Percentiles rank a stretch among this genome's conserved stretches.
Conservation (phyloP, 2,888 invertebrate species). For the Blastobasis adustella region DNA sequence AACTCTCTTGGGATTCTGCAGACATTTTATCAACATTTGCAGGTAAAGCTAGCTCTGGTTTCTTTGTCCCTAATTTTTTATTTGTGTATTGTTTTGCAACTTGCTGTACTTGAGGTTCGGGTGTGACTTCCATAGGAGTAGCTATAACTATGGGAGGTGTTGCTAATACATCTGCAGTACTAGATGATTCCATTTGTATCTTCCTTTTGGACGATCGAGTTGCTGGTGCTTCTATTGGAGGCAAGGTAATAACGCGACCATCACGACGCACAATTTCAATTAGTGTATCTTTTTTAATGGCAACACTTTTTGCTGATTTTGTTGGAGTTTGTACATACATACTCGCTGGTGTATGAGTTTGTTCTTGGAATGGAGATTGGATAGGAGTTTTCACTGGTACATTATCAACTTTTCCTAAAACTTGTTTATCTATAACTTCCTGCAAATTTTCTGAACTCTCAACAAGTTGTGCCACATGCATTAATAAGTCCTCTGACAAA, state of each 20-base stretch:
- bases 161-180: slow-evolving; percentile 20
- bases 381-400: slow-evolving; percentile 28
- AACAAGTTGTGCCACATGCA: slow-evolving; percentile 83
- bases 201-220: slow-evolving; percentile 83
- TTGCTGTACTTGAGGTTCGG: slow-evolving; percentile 41
- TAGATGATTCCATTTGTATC: slow-evolving; percentile 53
- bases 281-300: slow-evolving; percentile 65
- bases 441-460: slow-evolving; percentile 80
- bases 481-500: slow-evolving; percentile 80
- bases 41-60: slow-evolving; percentile 32
- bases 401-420: slow-evolving; percentile 65
- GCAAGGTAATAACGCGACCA: slow-evolving; percentile 84
- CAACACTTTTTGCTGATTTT: slow-evolving; percentile 40
- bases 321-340: slow-evolving; percentile 39
- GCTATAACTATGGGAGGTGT: slow-evolving; percentile 24
- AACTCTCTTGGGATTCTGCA: slow-evolving; percentile 78
- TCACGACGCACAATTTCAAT: slow-evolving; percentile 84
- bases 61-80: slow-evolving; percentile 46
- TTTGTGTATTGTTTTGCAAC: slow-evolving; percentile 57
- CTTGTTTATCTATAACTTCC: slow-evolving; percentile 82
- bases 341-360: slow-evolving; percentile 23
- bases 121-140: slow-evolving; percentile 26
- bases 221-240: slow-evolving; percentile 88
- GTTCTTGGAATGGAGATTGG: slow-evolving; percentile 28
- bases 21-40: slow-evolving; percentile 50